A percentile compares a stretch with the other conserved stretches of the same genome.
These are phyloP conservation scores for Nannospalax galili DNA, from an alignment of 2,113 vertebrate genomes.

Conservation along the genomic window DNA sequence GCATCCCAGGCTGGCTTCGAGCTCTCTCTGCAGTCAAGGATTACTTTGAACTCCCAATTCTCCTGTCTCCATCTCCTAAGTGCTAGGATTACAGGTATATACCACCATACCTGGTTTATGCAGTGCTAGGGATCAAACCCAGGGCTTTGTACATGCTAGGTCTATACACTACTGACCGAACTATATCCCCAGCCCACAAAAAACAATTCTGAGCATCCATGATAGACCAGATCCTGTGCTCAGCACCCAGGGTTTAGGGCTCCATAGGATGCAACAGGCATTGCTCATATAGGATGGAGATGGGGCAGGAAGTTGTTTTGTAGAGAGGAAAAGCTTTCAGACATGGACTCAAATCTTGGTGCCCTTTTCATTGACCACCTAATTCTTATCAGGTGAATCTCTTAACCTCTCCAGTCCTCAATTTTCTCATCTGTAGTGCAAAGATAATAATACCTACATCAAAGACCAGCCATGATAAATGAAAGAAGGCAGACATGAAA, in stretches of 20 bases:
- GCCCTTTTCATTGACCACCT: neutral
- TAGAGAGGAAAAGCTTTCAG: neutral
- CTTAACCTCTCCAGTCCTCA: conserved; percentile 10
- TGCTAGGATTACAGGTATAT: neutral
- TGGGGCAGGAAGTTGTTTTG: neutral
- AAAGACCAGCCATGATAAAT: conserved; percentile 43
- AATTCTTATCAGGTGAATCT: neutral
- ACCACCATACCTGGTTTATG: neutral
- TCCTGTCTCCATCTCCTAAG: neutral
- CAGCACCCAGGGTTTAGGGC: no score
- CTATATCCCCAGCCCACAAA: neutral
- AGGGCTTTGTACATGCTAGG: neutral
- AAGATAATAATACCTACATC: neutral
- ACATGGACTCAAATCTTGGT: neutral
- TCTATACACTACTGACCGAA: neutral
- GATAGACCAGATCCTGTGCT: neutral
- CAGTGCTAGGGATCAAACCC: neutral
- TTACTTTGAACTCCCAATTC: neutral
- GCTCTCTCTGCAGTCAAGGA: neutral
- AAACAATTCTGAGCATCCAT: neutral
- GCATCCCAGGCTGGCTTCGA: neutral
- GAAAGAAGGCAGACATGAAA: conserved; percentile 55
- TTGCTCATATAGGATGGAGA: neutral
- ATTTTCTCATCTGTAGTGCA: conserved; percentile 9
- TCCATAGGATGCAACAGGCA: rapidly evolving